These are phyloP conservation scores for Littorina saxatilis DNA, from an alignment of 1,140 invertebrate genomes.

Conservation along the genomic window DNA sequence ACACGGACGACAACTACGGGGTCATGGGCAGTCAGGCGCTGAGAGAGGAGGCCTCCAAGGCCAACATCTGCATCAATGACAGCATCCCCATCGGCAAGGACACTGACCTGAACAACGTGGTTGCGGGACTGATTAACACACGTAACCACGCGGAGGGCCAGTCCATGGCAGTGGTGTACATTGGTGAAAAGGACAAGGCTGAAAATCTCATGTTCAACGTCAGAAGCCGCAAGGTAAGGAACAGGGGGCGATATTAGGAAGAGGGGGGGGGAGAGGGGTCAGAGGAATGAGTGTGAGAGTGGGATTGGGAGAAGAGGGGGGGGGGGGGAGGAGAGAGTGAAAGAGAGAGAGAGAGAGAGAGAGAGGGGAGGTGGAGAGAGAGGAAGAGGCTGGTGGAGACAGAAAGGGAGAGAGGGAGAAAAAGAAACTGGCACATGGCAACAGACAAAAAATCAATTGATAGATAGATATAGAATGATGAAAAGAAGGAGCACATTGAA, in stretches of 20 bases:
- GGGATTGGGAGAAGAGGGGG: no score
- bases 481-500: no score
- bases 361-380: no score
- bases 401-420: no score
- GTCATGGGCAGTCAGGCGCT: slow-evolving; percentile 47
- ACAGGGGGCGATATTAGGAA: no score
- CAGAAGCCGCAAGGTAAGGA: neutral
- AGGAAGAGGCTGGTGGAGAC: no score
- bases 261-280: no score
- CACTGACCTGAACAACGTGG: slow-evolving; percentile 16
- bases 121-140: slow-evolving; percentile 8
- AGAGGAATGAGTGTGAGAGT: neutral
- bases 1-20: slow-evolving; percentile 62
- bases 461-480: no score
- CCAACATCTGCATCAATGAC: slow-evolving; percentile 56
- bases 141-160: slow-evolving; percentile 47
- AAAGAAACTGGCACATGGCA: no score
- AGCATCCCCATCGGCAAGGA: slow-evolving; percentile 26
- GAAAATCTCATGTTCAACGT: slow-evolving; percentile 44
- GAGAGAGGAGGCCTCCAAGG: slow-evolving; percentile 38
- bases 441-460: no score
- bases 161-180: slow-evolving; percentile 57
- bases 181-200: slow-evolving; percentile 52
- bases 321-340: neutral
- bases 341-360: slow-evolving; percentile 4